Conservation (phyloP, 2,888 invertebrate genomes). For the Andrena haemorrhoa region DNA sequence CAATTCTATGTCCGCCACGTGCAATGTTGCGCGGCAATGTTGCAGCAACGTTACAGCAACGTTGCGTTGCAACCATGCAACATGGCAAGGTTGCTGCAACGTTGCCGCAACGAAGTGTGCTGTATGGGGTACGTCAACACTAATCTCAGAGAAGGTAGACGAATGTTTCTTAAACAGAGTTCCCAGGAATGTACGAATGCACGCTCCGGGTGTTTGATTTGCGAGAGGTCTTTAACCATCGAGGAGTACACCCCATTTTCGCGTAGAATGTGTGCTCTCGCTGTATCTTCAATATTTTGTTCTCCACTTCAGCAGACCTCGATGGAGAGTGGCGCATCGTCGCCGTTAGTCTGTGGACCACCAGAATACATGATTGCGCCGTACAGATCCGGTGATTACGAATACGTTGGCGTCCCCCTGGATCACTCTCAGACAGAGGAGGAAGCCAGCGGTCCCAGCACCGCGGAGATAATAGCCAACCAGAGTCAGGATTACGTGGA, state of each 20-base stretch:
- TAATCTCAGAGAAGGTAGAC: neutral
- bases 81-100: no score
- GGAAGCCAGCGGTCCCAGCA: conserved; percentile 92
- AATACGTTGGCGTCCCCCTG: conserved; percentile 91
- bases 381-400: conserved; percentile 87
- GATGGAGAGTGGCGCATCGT: conserved; percentile 74
- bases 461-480: conserved; percentile 96
- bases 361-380: conserved; percentile 84
- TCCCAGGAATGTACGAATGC: neutral
- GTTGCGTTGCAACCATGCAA: no score
- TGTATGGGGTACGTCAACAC: neutral
- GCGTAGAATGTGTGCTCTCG: neutral
- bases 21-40: no score
- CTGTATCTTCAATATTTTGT: neutral
- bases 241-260: no score
- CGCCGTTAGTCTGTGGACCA: conserved; percentile 80
- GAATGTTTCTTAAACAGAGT: neutral
- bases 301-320: conserved; percentile 72
- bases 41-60: no score
- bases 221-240: neutral
- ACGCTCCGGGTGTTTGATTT: neutral
- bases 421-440: conserved; percentile 91
- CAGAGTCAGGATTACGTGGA: conserved; percentile 98
- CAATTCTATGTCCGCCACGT: no score
- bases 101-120: no score